phyloP scores from a whole-genome alignment of 2,113 vertebrate species.

The Cinclus mexicanus region DNA sequence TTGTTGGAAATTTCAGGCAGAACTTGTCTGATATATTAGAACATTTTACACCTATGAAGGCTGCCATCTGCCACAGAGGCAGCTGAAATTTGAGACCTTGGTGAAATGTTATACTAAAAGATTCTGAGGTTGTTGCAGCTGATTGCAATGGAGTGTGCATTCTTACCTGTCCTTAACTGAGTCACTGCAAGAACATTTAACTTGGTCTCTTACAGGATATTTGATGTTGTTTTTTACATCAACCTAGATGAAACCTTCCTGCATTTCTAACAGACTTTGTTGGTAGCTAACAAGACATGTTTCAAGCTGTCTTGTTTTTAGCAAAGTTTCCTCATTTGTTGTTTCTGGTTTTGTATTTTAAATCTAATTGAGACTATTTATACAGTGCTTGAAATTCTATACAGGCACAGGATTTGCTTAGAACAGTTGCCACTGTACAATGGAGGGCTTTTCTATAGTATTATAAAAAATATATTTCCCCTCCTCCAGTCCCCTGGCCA shows the following conservation, averaged over 20 bases:
- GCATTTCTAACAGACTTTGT: constrained; percentile 9
- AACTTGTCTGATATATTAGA: not conserved
- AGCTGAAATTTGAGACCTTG: not conserved
- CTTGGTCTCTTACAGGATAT: not conserved
- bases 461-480: constrained; percentile 30
- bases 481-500: not conserved
- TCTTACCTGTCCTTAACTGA: constrained; percentile 3
- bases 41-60: not conserved
- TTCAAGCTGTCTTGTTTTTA: constrained; percentile 14
- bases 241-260: constrained; percentile 16
- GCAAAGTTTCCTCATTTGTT: not conserved
- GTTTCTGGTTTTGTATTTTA: not conserved
- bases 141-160: not conserved
- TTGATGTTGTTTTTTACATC: constrained; percentile 33
- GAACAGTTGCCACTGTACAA: constrained; percentile 27
- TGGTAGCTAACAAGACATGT: constrained; percentile 10
- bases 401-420: constrained; percentile 11
- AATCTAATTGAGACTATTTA: constrained; percentile 26
- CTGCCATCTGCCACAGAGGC: not conserved
- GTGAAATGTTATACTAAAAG: not conserved
- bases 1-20: not conserved
- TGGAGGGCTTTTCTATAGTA: not conserved
- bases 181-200: constrained; percentile 3
- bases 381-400: constrained; percentile 41
- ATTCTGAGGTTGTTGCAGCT: not conserved